Evolutionary conservation across 2,113 vertebrate species (phyloP).

Genomic region (Aptenodytes forsteri): DNA sequence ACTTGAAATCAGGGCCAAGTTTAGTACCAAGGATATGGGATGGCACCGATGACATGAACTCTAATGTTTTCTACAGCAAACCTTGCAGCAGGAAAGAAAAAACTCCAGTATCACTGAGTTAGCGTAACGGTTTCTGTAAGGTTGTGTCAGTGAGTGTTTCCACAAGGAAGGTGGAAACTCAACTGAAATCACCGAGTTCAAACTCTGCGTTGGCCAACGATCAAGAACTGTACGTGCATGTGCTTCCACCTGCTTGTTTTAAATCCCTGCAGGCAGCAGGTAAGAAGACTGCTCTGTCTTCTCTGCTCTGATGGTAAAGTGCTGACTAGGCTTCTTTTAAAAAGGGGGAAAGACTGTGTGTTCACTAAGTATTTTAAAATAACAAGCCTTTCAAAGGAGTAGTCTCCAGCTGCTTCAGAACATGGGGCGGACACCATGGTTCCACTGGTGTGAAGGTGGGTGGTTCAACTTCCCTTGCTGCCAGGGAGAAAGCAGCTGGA

Average conservation of each 20-base stretch:
- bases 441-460: neutral
- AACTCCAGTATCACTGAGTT: neutral
- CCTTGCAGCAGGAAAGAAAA: neutral
- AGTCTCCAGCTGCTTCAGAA: neutral
- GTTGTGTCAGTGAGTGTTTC: neutral
- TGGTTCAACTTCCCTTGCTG: neutral
- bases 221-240: fast-evolving
- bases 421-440: neutral
- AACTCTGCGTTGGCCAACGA: neutral
- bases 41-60: neutral
- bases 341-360: neutral
- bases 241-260: neutral
- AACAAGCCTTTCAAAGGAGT: neutral
- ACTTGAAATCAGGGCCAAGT: neutral
- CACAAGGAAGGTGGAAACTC: neutral
- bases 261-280: neutral
- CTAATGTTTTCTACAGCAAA: neutral
- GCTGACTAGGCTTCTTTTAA: neutral
- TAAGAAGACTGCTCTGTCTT: neutral
- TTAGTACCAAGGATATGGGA: neutral
- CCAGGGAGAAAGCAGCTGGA: neutral
- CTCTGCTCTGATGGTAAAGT: neutral
- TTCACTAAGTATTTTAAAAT: neutral
- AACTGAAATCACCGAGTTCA: neutral
- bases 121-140: neutral